Conservation (phyloP, 2,113 vertebrate genomes). For the Penelope pileata region DNA sequence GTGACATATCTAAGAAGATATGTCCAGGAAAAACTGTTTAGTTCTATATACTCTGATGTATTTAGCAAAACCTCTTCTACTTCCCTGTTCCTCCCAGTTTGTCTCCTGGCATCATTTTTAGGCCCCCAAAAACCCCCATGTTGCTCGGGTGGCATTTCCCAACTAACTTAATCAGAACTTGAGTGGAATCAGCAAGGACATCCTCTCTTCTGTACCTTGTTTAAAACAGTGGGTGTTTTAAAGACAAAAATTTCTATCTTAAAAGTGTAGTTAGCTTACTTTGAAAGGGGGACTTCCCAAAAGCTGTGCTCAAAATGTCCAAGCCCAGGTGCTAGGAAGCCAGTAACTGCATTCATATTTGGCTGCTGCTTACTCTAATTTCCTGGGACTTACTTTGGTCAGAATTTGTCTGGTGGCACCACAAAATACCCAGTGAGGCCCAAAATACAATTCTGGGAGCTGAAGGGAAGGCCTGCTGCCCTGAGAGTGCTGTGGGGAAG, state of each 20-base stretch:
- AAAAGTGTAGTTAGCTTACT: not conserved
- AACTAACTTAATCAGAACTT: not conserved
- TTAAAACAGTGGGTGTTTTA: not conserved
- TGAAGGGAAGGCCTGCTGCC: not conserved
- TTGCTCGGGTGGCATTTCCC: not conserved
- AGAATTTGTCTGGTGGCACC: not conserved
- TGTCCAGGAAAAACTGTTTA: not conserved
- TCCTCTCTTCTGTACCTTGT: not conserved
- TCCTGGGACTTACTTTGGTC: not conserved
- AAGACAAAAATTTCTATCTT: not conserved
- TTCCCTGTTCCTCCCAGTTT: not conserved
- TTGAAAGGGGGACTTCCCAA: not conserved
- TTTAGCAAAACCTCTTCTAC: not conserved
- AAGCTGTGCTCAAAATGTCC: not conserved
- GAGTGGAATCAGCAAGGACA: not conserved
- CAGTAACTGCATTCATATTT: not conserved
- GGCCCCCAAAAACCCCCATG: not conserved
- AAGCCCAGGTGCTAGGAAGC: accelerated
- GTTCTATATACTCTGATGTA: not conserved
- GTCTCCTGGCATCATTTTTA: not conserved
- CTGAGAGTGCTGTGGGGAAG: not conserved
- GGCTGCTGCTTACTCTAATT: not conserved
- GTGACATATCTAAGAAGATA: too few relatives aligned
- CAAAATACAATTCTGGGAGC: not conserved
- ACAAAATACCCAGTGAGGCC: not conserved